A percentile compares a stretch with the other conserved stretches of the same genome.
Conservation (phyloP, 2,113 vertebrate species). For the Myodes glareolus region DNA sequence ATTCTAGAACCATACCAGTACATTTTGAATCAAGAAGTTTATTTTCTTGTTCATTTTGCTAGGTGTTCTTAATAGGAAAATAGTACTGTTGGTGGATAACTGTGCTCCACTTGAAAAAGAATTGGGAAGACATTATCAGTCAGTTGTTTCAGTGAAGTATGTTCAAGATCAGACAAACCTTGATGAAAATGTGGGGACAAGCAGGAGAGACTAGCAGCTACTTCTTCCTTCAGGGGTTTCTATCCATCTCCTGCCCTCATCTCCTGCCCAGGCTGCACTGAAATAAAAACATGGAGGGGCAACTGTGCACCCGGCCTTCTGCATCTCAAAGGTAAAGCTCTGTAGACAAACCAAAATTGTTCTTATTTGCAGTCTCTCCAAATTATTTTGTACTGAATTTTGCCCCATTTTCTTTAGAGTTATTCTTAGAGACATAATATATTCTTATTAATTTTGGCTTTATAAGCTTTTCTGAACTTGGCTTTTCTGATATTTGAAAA, state of each 20-base stretch:
- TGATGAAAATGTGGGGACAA: not conserved
- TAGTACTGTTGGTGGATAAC: not conserved
- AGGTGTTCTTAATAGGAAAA: not conserved
- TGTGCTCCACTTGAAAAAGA: not conserved
- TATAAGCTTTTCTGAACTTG: slow-evolving; percentile 26
- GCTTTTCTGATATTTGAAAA: slow-evolving; percentile 37
- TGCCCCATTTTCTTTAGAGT: not conserved
- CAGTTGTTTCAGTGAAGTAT: not conserved
- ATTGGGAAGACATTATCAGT: not conserved
- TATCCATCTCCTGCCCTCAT: not conserved
- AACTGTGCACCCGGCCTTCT: not conserved
- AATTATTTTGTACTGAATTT: slow-evolving; percentile 6
- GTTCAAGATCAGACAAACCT: not conserved
- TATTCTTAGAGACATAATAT: not conserved
- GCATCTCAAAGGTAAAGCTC: not conserved
- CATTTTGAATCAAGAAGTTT: not conserved
- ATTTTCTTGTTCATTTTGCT: slow-evolving; percentile 31
- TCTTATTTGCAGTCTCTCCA: not conserved
- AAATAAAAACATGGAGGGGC: not conserved
- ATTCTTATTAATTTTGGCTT: slow-evolving; percentile 18
- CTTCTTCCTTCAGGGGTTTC: not conserved
- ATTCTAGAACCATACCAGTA: not conserved
- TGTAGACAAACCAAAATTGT: not conserved
- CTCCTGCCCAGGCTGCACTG: not conserved
- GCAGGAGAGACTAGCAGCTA: not conserved